Evolutionary conservation across 2,113 vertebrate species (phyloP).

Genomic region (Stictonetta naevosa): DNA sequence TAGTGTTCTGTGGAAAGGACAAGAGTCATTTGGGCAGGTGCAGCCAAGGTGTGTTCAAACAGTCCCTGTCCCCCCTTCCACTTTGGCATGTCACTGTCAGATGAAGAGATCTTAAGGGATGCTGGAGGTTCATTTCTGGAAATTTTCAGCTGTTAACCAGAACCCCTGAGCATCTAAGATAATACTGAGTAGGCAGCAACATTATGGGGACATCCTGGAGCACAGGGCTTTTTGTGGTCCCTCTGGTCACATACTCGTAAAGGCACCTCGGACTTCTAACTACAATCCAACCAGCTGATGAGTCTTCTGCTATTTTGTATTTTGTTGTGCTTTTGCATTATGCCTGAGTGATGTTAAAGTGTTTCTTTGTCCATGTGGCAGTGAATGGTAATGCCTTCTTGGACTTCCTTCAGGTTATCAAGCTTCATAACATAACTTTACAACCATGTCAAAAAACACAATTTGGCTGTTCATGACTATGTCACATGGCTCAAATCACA

Average conservation of each 20-base stretch:
- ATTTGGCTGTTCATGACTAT: neutral
- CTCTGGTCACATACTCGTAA: neutral
- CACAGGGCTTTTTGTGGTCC: neutral
- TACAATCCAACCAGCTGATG: neutral
- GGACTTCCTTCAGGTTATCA: neutral
- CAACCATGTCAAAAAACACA: neutral
- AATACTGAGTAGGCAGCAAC: neutral
- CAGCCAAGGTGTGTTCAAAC: neutral
- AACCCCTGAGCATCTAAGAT: neutral
- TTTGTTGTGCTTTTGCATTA: accelerated
- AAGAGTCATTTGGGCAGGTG: neutral
- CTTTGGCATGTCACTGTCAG: neutral
- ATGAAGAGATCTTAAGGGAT: neutral
- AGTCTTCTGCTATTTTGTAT: neutral
- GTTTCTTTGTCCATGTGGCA: neutral
- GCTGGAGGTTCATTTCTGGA: neutral
- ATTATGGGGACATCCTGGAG: accelerated
- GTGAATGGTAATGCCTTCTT: neutral
- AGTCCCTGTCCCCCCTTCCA: neutral
- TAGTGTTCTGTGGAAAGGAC: neutral
- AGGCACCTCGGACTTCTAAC: neutral
- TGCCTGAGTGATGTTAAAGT: neutral
- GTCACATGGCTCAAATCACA: neutral
- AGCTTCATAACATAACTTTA: neutral
- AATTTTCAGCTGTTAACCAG: neutral